Evolutionary conservation across 2,888 invertebrate genomes (phyloP).

Genomic region (Agapostemon virescens): DNA sequence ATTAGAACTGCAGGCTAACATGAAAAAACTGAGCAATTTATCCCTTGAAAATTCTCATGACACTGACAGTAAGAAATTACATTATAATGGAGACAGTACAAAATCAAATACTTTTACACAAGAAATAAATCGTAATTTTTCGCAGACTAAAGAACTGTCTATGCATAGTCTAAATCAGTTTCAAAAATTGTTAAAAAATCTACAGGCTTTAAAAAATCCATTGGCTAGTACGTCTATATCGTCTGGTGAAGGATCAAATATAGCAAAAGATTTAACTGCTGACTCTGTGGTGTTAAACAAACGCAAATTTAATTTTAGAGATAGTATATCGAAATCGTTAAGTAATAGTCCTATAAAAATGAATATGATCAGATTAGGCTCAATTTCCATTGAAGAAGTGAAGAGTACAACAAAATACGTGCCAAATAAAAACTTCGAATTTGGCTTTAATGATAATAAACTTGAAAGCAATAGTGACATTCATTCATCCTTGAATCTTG

Average conservation of each 20-base stretch:
- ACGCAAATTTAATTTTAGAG: conserved; percentile 35
- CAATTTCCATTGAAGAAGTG: conserved; percentile 39
- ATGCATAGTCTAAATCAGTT: conserved; percentile 36
- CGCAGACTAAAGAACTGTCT: conserved; percentile 30
- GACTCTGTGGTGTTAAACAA: conserved; percentile 20
- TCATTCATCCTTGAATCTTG: conserved; percentile 32
- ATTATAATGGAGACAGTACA: conserved; percentile 27
- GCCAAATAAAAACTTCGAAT: conserved; percentile 56
- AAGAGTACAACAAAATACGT: conserved; percentile 45
- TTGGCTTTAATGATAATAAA: conserved; percentile 44
- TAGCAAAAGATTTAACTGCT: background rate
- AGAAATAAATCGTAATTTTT: conserved; percentile 27
- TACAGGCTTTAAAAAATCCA: conserved; percentile 27
- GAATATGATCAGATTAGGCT: conserved; percentile 64
- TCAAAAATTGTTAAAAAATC: conserved; percentile 27
- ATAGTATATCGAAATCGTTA: conserved; percentile 73
- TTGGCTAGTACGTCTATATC: conserved; percentile 17
- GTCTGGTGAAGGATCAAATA: conserved; percentile 15
- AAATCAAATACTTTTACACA: conserved; percentile 20
- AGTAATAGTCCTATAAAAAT: conserved; percentile 73
- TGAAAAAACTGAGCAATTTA: conserved; percentile 87
- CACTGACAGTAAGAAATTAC: conserved; percentile 38
- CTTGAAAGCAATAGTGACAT: conserved; percentile 49
- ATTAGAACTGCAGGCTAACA: conserved; percentile 87
- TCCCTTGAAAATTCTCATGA: conserved; percentile 60